Evolutionary conservation across 2,888 invertebrate genomes (phyloP).

Genomic region (Portevinia maculata): DNA sequence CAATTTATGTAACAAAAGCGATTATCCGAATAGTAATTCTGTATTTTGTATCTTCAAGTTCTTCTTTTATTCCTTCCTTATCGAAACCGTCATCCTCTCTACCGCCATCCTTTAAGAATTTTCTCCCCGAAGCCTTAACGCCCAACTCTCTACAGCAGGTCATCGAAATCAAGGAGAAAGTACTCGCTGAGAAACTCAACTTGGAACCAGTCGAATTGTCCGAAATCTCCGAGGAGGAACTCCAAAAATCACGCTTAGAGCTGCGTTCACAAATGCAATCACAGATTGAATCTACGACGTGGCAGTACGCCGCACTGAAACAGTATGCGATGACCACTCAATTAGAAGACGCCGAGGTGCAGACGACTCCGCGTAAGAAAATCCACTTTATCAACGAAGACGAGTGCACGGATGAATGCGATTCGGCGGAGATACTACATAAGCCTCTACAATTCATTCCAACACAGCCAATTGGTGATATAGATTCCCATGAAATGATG

Average conservation of each 20-base stretch:
- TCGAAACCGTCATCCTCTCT: constrained; percentile 75
- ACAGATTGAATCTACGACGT: constrained; percentile 46
- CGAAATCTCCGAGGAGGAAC: constrained; percentile 77
- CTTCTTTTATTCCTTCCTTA: constrained; percentile 60
- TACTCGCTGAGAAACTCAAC: constrained; percentile 80
- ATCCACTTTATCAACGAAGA: constrained; percentile 73
- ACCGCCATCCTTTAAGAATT: constrained; percentile 76
- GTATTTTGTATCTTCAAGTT: constrained; percentile 65
- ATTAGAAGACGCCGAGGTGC: constrained; percentile 78
- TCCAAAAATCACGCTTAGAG: constrained; percentile 74
- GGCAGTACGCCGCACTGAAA: constrained; percentile 52
- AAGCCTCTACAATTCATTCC: constrained; percentile 76
- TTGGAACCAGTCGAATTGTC: constrained; percentile 78
- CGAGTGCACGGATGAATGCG: constrained; percentile 53
- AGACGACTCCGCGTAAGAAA: constrained; percentile 78
- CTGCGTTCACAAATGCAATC: constrained; percentile 54
- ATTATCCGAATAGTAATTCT: constrained; percentile 30
- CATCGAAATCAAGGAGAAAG: constrained; percentile 89
- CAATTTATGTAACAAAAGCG: neutral
- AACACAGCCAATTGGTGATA: constrained; percentile 71
- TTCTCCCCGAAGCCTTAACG: constrained; percentile 85
- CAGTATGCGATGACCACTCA: constrained; percentile 56
- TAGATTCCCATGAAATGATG: constrained; percentile 63
- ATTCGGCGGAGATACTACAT: constrained; percentile 30
- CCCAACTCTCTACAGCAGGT: constrained; percentile 88